Percentiles rank a stretch among this genome's conserved stretches.
Evolutionary conservation across 1,140 invertebrate species (phyloP).

Genomic region (Zaprionus ghesquierei): DNA sequence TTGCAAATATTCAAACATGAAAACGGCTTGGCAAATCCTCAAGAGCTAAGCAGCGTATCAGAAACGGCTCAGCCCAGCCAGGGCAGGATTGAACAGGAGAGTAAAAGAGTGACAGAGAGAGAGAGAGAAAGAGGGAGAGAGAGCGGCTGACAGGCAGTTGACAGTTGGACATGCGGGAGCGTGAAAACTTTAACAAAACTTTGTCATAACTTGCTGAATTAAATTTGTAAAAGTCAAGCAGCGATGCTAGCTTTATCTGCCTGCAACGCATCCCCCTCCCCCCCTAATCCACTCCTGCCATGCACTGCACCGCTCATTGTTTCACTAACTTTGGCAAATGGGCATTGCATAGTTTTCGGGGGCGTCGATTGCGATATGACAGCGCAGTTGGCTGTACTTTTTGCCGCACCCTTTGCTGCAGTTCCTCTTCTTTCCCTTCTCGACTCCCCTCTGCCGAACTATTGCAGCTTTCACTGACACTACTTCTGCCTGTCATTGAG

Average conservation of each 20-base stretch:
- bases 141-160: constrained; percentile 39
- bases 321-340: constrained; percentile 41
- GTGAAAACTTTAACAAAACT: constrained; percentile 63
- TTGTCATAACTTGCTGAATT: constrained; percentile 70
- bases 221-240: constrained; percentile 60
- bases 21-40: constrained; percentile 72
- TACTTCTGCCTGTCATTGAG: neutral
- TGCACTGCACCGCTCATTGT: neutral
- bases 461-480: constrained; percentile 36
- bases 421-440: neutral
- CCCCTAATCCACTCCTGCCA: no score
- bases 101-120: neutral
- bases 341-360: constrained; percentile 45
- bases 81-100: constrained; percentile 1
- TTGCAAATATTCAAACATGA: constrained; percentile 70
- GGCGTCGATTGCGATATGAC: constrained; percentile 45
- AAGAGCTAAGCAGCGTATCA: constrained; percentile 73
- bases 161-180: constrained; percentile 53
- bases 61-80: constrained; percentile 52
- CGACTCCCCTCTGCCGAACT: neutral
- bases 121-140: neutral
- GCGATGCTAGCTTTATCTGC: constrained; percentile 33
- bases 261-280: neutral
- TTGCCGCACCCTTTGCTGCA: constrained; percentile 1
- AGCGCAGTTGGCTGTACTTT: constrained; percentile 37